Evolutionary conservation across 2,888 invertebrate species (phyloP).

Genomic region (Ormyrus thymus): DNA sequence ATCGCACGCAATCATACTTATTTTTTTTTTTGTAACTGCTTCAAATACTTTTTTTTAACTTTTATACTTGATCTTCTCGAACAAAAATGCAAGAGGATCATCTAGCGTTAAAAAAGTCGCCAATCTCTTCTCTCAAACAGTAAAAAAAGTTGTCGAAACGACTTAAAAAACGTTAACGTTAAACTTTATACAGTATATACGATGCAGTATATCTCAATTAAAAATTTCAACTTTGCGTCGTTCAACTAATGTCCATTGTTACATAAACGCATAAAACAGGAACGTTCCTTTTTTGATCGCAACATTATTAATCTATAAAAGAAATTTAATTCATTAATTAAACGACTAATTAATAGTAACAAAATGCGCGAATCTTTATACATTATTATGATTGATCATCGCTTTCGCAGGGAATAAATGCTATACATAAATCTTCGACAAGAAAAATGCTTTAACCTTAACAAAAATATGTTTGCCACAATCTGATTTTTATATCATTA

Average conservation of each 20-base stretch:
- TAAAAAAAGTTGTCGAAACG: slow-evolving; percentile 60
- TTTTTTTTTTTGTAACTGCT: slow-evolving; percentile 19
- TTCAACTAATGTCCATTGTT: slow-evolving; percentile 57
- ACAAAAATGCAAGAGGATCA: slow-evolving; percentile 47
- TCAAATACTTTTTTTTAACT: slow-evolving; percentile 22
- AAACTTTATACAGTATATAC: slow-evolving; percentile 59
- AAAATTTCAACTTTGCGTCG: slow-evolving; percentile 61
- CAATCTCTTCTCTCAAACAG: slow-evolving; percentile 55
- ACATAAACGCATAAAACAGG: slow-evolving; percentile 56
- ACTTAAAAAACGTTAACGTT: slow-evolving; percentile 60
- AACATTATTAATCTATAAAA: slow-evolving; percentile 51
- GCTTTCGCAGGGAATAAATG: slow-evolving; percentile 46
- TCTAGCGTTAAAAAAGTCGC: slow-evolving; percentile 55
- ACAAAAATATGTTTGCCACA: slow-evolving; percentile 19
- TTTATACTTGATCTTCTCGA: slow-evolving; percentile 42
- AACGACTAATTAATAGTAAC: slow-evolving; percentile 45
- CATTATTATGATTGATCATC: slow-evolving; percentile 47
- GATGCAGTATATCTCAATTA: slow-evolving; percentile 58
- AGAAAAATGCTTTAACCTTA: slow-evolving; percentile 21
- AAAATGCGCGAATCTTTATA: slow-evolving; percentile 51
- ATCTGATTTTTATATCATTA: slow-evolving; percentile 18
- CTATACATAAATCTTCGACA: slow-evolving; percentile 37
- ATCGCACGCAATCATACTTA: slow-evolving; percentile 34
- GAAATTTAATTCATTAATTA: slow-evolving; percentile 47
- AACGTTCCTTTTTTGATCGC: slow-evolving; percentile 53